These are phyloP conservation scores for Montipora sp. DNA, from an alignment of 64 coral and sea anemone species.

Conservation along the genomic window DNA sequence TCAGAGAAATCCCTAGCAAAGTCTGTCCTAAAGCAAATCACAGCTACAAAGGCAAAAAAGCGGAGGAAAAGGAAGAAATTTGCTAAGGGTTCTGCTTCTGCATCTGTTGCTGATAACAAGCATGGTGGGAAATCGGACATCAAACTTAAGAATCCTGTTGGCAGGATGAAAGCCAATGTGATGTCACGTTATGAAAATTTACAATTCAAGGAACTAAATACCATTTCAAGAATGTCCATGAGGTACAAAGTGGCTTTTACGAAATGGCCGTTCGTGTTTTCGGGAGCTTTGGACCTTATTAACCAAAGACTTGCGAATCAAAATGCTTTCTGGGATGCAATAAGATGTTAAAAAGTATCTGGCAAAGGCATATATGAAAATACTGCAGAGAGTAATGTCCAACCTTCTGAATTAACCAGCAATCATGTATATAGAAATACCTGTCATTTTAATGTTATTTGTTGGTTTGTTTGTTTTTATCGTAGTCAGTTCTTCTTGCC, in stretches of 20 bases:
- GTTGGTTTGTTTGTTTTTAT: too few relatives aligned
- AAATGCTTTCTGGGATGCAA: conserved; percentile 65
- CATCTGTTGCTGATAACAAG: not conserved
- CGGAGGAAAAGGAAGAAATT: not conserved
- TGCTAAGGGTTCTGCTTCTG: not conserved
- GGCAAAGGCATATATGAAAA: not conserved
- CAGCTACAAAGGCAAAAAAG: not conserved
- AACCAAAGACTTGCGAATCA: conserved; percentile 67
- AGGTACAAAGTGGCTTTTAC: conserved; percentile 61
- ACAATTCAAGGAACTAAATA: conserved; percentile 32
- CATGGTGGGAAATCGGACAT: not conserved
- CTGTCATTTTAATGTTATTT: too few relatives aligned
- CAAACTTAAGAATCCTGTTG: not conserved
- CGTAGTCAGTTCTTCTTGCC: too few relatives aligned
- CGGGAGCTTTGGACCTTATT: conserved; percentile 58
- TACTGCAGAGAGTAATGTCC: too few relatives aligned
- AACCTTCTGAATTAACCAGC: too few relatives aligned
- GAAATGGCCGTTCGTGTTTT: conserved; percentile 50
- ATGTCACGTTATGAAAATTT: conserved; percentile 17
- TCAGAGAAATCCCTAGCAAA: conserved; percentile 19
- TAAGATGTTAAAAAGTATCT: not conserved
- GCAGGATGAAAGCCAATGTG: not conserved
- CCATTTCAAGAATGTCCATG: conserved; percentile 18
- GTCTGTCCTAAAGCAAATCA: not conserved
- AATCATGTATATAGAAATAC: too few relatives aligned